Evolutionary conservation across 2,888 invertebrate species (phyloP).

Genomic region (Acanthosepion esculentum): DNA sequence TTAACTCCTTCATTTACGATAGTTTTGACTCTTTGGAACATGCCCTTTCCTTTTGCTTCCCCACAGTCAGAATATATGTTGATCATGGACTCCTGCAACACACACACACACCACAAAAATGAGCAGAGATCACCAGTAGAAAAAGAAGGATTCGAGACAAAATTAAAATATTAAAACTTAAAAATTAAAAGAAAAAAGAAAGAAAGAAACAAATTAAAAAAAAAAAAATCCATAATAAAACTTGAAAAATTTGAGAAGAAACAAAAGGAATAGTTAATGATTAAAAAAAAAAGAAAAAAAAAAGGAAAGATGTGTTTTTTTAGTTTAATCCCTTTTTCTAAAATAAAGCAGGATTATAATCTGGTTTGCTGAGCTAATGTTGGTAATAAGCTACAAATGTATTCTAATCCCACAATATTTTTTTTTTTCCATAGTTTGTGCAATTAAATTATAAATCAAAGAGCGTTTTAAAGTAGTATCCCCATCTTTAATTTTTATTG

Average conservation of each 20-base stretch:
- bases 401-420: neutral
- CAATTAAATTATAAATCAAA: neutral
- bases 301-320: neutral
- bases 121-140: conserved; percentile 10
- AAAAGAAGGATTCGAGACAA: conserved; percentile 15
- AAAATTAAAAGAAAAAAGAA: neutral
- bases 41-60: conserved; percentile 56
- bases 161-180: neutral
- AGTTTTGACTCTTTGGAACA: conserved; percentile 59
- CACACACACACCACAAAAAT: conserved; percentile 39
- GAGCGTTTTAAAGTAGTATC: neutral
- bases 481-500: neutral
- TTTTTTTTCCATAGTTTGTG: neutral
- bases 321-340: neutral
- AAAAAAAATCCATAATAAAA: neutral
- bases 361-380: neutral
- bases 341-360: neutral
- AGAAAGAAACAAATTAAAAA: neutral
- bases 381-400: neutral
- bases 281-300: neutral
- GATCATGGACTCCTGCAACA: conserved; percentile 55
- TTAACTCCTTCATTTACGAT: conserved; percentile 56
- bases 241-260: neutral
- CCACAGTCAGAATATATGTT: conserved; percentile 54
- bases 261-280: neutral